These are phyloP conservation scores for Nymphalis io DNA, from an alignment of 1,140 invertebrate genomes.

Conservation along the genomic window DNA sequence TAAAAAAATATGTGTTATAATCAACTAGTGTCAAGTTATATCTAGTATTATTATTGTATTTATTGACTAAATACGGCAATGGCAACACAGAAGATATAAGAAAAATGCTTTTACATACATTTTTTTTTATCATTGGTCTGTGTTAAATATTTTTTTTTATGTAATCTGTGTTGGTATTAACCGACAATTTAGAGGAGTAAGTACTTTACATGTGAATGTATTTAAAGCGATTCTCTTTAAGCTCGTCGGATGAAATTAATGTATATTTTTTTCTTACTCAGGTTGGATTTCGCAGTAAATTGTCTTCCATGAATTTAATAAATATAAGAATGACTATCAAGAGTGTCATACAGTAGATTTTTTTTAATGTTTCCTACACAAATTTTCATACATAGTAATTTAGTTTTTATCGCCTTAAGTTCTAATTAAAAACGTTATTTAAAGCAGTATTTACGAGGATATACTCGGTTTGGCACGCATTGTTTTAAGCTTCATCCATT, in stretches of 20 bases:
- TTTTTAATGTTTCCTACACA: no score
- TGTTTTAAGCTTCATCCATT: neutral
- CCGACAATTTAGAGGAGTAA: constrained; percentile 6
- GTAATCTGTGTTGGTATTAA: constrained; percentile 28
- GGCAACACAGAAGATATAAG: constrained; percentile 42
- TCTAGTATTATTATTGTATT: constrained; percentile 64
- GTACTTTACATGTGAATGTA: constrained; percentile 24
- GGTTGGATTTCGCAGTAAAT: constrained; percentile 9
- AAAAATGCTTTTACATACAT: neutral
- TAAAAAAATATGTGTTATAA: constrained; percentile 52
- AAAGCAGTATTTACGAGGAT: no score
- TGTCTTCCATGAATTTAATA: constrained; percentile 21
- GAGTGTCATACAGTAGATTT: no score
- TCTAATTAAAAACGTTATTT: no score
- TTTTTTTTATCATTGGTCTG: constrained; percentile 13
- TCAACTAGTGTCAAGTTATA: constrained; percentile 61
- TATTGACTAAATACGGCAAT: constrained; percentile 50
- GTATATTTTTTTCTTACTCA: constrained; percentile 12
- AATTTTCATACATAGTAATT: no score
- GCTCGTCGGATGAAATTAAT: constrained; percentile 37
- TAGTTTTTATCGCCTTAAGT: no score
- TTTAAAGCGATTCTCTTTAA: constrained; percentile 17
- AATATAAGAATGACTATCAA: neutral
- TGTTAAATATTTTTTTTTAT: constrained; percentile 7
- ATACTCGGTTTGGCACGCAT: neutral